Base-by-base conservation (phyloP, 2,888 invertebrate genomes). In the Pycnomerus fuliginosus region DNA sequence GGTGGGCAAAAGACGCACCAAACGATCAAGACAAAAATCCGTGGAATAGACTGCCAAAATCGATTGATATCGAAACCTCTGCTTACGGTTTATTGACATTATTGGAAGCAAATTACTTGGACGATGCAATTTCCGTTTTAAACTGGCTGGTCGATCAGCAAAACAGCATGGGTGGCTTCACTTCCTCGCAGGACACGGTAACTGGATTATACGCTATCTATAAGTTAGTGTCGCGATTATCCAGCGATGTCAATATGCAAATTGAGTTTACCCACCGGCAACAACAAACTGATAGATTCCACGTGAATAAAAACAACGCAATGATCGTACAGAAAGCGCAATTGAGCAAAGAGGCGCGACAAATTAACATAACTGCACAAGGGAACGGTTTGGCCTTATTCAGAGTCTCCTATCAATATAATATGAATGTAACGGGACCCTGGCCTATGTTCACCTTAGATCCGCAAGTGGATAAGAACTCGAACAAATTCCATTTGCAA, bases 391-490 rank as follows among this genome's bases (percentile, higher is more conserved):
- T 92, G 36, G 87, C 85, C 0, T 71, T 90, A 43, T 78, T 88
- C 28, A 86, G 89, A 60, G 79, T 95, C 12, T 80, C 86, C 0
- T 91, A 90, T 55, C 80, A 80, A 29, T 93, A 90, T 64, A 87
- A 88, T 69, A 79, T 91, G 45, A 90, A 90, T 65, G 90, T 90
- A 2, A 91, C 91, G 8, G 90, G 87, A 15, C 85, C 89, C 20
- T 89, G 88, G 82, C 92, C 94, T 2, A 76, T 90, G 52, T 94
- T 91, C 71, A 86, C 83, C 30, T 76, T 94, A 1, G 91, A 90
- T 71, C 90, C 93, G 1, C 83, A 88, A 61, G 86, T 93, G 2
- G 90, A 90, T 69, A 84, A 84, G 58, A 85, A 85, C 52, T 87
- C 90, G 1, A 84, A 86, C 50, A 78, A 80, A 23, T 79, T 87